Percentiles rank a stretch among this genome's conserved stretches.
These are phyloP conservation scores for Sylvia borin DNA, from an alignment of 2,797 vertebrate genomes.

Conservation along the genomic window DNA sequence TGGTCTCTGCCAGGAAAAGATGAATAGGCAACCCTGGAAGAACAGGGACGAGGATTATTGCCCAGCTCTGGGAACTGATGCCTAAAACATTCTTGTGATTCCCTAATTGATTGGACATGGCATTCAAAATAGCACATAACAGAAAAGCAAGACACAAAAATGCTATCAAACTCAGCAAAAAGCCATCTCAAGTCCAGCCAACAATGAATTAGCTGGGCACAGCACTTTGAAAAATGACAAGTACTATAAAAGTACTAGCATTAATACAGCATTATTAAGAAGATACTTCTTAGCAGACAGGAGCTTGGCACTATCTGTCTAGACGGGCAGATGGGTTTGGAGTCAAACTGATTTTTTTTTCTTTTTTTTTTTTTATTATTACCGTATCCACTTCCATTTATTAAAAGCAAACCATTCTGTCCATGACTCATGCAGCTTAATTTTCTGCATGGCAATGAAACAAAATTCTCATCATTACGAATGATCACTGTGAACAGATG, in stretches of 20 bases:
- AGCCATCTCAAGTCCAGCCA: slow-evolving; percentile 29
- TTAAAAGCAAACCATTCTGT: slow-evolving; percentile 62
- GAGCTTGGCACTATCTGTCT: slow-evolving; percentile 56
- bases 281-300: slow-evolving; percentile 63
- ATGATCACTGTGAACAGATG: background rate
- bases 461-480: slow-evolving; percentile 40
- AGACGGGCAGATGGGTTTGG: slow-evolving; percentile 63
- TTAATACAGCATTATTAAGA: slow-evolving; percentile 54
- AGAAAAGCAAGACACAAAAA: slow-evolving; percentile 46
- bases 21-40: slow-evolving; percentile 66
- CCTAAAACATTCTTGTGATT: slow-evolving; percentile 64
- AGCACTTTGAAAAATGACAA: slow-evolving; percentile 47
- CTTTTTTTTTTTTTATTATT: background rate
- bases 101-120: slow-evolving; percentile 60
- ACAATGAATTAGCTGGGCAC: slow-evolving; percentile 30
- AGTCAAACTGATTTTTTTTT: slow-evolving; percentile 18
- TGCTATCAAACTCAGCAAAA: slow-evolving; percentile 45
- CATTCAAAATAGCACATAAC: slow-evolving; percentile 55
- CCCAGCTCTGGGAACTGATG: slow-evolving; percentile 61
- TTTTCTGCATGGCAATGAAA: slow-evolving; percentile 48
- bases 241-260: slow-evolving; percentile 27
- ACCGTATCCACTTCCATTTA: slow-evolving; percentile 59
- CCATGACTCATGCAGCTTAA: slow-evolving; percentile 59
- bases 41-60: slow-evolving; percentile 63
- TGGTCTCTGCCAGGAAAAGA: slow-evolving; percentile 46